phyloP scores from a whole-genome alignment of 2,888 invertebrate genomes.

The Acanthococcus lagerstroemiae region DNA sequence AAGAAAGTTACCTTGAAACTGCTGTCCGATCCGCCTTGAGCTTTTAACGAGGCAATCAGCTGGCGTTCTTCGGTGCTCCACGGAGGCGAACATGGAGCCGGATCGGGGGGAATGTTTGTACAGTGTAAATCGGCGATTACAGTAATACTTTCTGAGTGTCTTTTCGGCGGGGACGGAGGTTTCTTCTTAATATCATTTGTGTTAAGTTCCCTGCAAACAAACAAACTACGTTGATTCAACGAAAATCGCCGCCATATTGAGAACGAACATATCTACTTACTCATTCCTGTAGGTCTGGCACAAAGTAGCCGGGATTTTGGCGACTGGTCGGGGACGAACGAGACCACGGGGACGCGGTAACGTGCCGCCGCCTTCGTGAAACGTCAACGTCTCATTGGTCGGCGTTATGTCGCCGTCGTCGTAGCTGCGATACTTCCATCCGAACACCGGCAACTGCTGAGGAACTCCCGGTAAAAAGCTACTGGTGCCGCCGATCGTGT shows the following conservation, averaged over 20 bases:
- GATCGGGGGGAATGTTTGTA: slow-evolving; percentile 50
- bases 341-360: slow-evolving; percentile 73
- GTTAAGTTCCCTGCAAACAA: slow-evolving; percentile 30
- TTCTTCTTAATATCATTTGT: slow-evolving; percentile 32
- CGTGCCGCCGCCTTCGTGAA: slow-evolving; percentile 61
- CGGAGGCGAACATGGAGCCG: slow-evolving; percentile 53
- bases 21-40: slow-evolving; percentile 66
- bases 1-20: slow-evolving; percentile 59
- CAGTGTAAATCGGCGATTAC: slow-evolving; percentile 40
- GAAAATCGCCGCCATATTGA: background rate
- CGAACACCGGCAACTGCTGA: slow-evolving; percentile 33
- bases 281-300: slow-evolving; percentile 35
- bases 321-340: slow-evolving; percentile 69
- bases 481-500: slow-evolving; percentile 48
- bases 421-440: slow-evolving; percentile 51
- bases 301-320: slow-evolving; percentile 51
- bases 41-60: slow-evolving; percentile 40
- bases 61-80: slow-evolving; percentile 45
- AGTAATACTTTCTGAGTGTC: slow-evolving; percentile 35
- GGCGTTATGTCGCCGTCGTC: slow-evolving; percentile 85
- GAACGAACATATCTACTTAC: slow-evolving; percentile 26
- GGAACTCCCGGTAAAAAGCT: slow-evolving; percentile 35
- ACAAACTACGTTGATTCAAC: background rate
- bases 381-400: slow-evolving; percentile 58
- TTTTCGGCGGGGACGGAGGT: slow-evolving; percentile 34